Conservation (phyloP, 2,113 vertebrate genomes). For the Pyxicephalus adspersus region DNA sequence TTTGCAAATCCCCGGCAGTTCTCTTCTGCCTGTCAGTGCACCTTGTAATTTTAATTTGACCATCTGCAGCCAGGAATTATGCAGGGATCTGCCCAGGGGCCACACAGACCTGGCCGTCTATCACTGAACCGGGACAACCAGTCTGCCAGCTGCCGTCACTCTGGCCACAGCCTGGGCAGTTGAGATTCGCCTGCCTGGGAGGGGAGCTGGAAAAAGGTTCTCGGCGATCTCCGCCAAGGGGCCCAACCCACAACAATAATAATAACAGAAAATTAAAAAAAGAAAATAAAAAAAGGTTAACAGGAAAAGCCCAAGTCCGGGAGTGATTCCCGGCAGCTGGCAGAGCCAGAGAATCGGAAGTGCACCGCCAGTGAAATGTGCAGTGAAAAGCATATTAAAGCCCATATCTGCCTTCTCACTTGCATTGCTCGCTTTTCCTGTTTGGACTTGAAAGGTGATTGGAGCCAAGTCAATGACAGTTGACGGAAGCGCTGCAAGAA, state of each 20-base stretch:
- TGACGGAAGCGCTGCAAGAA: constrained; percentile 90
- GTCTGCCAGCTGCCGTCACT: constrained; percentile 51
- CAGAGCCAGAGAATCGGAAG: constrained; percentile 82
- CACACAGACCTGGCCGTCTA: background rate
- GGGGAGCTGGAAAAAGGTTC: constrained; percentile 59
- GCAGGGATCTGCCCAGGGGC: background rate
- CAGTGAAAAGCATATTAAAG: constrained; percentile 92
- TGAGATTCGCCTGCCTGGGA: constrained; percentile 69
- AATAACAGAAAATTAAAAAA: constrained; percentile 86
- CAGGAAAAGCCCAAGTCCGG: constrained; percentile 87
- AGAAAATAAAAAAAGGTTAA: constrained; percentile 78
- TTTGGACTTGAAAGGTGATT: constrained; percentile 98
- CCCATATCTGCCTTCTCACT: constrained; percentile 92
- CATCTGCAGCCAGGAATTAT: background rate
- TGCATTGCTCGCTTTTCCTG: constrained; percentile 94
- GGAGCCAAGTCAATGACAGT: constrained; percentile 94
- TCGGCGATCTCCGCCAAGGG: constrained; percentile 71
- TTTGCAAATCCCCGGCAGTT: no score
- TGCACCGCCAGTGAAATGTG: constrained; percentile 82
- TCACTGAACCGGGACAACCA: constrained; percentile 46
- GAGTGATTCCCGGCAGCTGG: constrained; percentile 84
- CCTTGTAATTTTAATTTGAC: background rate
- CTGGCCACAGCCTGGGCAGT: constrained; percentile 42
- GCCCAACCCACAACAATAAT: constrained; percentile 72
- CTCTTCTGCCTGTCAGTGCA: background rate